phyloP scores from a whole-genome alignment of 2,888 invertebrate species.

The Liopterus haemorrhoidalis region DNA sequence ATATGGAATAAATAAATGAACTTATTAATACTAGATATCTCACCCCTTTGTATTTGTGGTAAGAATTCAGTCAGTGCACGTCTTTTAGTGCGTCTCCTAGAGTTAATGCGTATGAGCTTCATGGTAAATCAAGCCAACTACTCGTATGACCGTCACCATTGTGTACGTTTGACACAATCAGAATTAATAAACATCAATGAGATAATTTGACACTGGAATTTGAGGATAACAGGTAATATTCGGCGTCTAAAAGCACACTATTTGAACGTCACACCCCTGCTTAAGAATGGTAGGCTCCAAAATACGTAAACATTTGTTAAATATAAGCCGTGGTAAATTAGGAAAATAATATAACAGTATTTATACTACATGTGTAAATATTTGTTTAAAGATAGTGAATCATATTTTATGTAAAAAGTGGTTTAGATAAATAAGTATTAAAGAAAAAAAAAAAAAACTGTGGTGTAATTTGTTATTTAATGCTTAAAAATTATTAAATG shows the following conservation, averaged over 20 bases:
- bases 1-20: too few relatives aligned
- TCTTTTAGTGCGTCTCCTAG: slow-evolving; percentile 31
- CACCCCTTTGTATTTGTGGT: slow-evolving; percentile 18
- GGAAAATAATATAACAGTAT: too few relatives aligned
- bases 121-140: slow-evolving; percentile 21
- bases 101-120: slow-evolving; percentile 36
- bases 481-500: too few relatives aligned
- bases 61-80: slow-evolving; percentile 19
- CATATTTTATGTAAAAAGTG: too few relatives aligned
- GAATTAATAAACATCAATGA: slow-evolving; percentile 17
- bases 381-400: too few relatives aligned
- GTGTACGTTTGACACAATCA: slow-evolving; percentile 11
- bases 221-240: neutral
- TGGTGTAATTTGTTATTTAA: too few relatives aligned
- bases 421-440: too few relatives aligned
- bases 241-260: neutral
- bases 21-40: too few relatives aligned
- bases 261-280: neutral
- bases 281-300: slow-evolving; percentile 10
- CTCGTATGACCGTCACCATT: slow-evolving; percentile 12
- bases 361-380: too few relatives aligned
- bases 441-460: too few relatives aligned
- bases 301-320: slow-evolving; percentile 17
- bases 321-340: slow-evolving; percentile 8
- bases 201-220: slow-evolving; percentile 17